Conservation (phyloP, 2,888 invertebrate genomes). For the Drosophila anomalata region DNA sequence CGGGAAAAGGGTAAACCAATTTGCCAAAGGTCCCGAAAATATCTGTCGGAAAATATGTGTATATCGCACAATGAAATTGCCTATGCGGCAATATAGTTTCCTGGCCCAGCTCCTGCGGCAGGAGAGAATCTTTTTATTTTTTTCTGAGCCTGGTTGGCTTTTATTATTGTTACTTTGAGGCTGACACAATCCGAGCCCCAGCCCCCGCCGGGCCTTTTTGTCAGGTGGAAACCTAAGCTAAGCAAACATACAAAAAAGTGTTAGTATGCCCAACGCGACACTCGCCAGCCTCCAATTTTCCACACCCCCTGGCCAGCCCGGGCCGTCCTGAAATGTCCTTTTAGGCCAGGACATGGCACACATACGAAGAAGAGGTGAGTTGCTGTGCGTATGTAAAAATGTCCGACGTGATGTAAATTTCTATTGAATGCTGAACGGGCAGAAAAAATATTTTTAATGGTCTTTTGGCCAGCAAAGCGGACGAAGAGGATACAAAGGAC, state of each 20-base stretch:
- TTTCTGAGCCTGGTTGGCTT: constrained; percentile 30
- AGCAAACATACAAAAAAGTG: constrained; percentile 75
- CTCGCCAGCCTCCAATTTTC: constrained; percentile 25
- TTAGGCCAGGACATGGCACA: constrained; percentile 41
- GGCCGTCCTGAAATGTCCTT: constrained; percentile 71
- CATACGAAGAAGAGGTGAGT: constrained; percentile 11
- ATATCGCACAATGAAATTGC: constrained; percentile 69
- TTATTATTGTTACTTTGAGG: constrained; percentile 69
- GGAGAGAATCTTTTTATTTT: constrained; percentile 6
- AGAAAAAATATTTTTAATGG: constrained; percentile 79
- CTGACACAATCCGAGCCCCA: constrained; percentile 25
- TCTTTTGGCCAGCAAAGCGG: constrained; percentile 52
- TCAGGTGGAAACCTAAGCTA: constrained; percentile 70
- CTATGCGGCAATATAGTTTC: constrained; percentile 73
- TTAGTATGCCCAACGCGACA: constrained; percentile 73
- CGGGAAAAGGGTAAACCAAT: constrained; percentile 76
- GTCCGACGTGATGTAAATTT: constrained; percentile 79
- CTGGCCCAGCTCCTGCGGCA: constrained; percentile 29
- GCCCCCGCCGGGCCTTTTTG: constrained; percentile 26
- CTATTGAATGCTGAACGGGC: constrained; percentile 79
- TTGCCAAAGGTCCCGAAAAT: constrained; percentile 45
- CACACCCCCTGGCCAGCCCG: constrained; percentile 44
- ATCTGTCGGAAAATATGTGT: constrained; percentile 45
- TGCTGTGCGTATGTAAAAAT: constrained; percentile 62
- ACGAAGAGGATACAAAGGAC: constrained; percentile 21